Evolutionary conservation across 2,888 invertebrate species (phyloP), one percentile per base, ranked within the genome.

Genomic region (Drosophila fungiperda): DNA sequence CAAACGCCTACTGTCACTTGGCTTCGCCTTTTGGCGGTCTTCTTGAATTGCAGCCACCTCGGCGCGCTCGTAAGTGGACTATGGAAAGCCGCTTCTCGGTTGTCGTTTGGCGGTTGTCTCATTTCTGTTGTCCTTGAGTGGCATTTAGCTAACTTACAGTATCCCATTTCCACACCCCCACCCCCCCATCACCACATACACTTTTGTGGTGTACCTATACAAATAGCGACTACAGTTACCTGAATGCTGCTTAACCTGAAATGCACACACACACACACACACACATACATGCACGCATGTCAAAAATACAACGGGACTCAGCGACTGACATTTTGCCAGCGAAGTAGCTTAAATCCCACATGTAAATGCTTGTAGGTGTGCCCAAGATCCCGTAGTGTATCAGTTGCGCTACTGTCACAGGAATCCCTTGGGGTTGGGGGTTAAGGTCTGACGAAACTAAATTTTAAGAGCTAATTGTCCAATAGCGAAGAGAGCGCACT

Each of bases 341-440:
- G 29, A 86, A 88, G 89, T 88, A 80, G 86, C 89, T 88, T 83
- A 88, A 88, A 83, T 83, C 80, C 86, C 88, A 77, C 82, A 84
- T 82, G 85, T 70, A 86, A 62, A 76, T 81, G 78, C 52, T 73
- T 48, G 65, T 81, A 73, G 82, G 78, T 82, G 69, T 50, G 68
- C 61, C 78, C 54, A 66, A 78, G 76, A 69, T 66, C 61, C 59
- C 15, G 15, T 35, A 54, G 54, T 59, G 52, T 55, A 64, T 57
- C 71, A 40, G 23, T 17, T 38, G 50, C 12, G 58, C 53, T 49
- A 29, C 36, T 17, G 26, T 45, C 15, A 15, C 12, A 45, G 1
- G 20, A 23, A 23, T 23, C 3, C 15, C 4, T 15, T 1, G 15
- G 23, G 4, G 15, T 12, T 15, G 15, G 15, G 7, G 15, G 7